Evolutionary conservation across 2,113 vertebrate genomes (phyloP).

Genomic region (Hystrix brachyura): DNA sequence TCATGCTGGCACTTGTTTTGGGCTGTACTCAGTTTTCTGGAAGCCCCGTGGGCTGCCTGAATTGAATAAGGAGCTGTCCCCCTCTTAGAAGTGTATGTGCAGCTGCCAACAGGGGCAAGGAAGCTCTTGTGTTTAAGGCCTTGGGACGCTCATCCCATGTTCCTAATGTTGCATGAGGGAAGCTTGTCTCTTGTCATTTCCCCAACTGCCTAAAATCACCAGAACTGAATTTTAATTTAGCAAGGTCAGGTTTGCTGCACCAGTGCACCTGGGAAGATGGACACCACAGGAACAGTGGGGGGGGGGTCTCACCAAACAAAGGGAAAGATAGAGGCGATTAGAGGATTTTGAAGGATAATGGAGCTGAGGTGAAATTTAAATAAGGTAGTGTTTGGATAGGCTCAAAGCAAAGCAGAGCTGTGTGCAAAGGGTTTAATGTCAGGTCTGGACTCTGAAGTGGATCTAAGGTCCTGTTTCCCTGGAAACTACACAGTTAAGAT

Average conservation of each 20-base stretch:
- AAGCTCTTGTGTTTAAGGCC: neutral
- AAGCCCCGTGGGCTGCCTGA: neutral
- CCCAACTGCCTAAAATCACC: neutral
- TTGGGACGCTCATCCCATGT: neutral
- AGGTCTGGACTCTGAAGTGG: conserved; percentile 37
- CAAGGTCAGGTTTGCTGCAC: neutral
- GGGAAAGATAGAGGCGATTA: conserved; percentile 29
- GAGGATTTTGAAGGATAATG: conserved; percentile 41
- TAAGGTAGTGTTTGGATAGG: conserved; percentile 47
- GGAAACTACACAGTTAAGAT: conserved; percentile 60
- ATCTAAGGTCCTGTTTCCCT: conserved; percentile 64
- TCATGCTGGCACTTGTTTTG: conserved; percentile 44
- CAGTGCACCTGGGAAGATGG: neutral
- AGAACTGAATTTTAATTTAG: conserved; percentile 45
- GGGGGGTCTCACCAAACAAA: conserved; percentile 10
- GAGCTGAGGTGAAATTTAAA: conserved; percentile 67
- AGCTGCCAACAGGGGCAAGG: neutral
- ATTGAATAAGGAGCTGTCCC: neutral
- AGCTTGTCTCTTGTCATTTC: neutral
- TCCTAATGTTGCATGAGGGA: neutral
- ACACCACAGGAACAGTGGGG: neutral
- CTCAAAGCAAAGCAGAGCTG: conserved; percentile 56
- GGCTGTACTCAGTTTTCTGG: conserved; percentile 5
- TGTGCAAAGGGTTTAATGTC: conserved; percentile 47
- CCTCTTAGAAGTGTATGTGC: neutral